A percentile compares a stretch with the other conserved stretches of the same genome.
Evolutionary conservation across 2,888 invertebrate species (phyloP).

Genomic region (Gibbula magus): DNA sequence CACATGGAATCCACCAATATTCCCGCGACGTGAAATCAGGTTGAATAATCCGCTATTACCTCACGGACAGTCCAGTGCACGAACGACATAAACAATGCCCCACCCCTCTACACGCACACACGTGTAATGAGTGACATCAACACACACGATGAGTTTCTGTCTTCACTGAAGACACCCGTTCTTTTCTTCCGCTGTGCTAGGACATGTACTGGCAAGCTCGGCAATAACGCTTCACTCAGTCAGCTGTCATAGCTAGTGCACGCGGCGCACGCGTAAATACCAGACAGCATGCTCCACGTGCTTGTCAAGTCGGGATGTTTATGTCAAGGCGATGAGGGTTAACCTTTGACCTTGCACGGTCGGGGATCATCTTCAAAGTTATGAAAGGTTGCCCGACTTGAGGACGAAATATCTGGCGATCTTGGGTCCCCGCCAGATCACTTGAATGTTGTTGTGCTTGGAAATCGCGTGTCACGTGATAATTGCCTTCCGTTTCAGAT

Average conservation of each 20-base stretch:
- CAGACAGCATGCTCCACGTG: conserved; percentile 4
- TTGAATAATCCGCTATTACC: no score
- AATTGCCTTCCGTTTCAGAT: not conserved
- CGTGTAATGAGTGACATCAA: no score
- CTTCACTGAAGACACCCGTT: no score
- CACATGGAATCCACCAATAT: not conserved
- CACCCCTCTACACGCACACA: no score
- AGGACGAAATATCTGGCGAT: not conserved
- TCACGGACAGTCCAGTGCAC: no score
- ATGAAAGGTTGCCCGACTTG: not conserved
- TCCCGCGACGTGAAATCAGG: not conserved
- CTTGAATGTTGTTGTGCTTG: conserved; percentile 26
- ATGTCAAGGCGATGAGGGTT: not conserved
- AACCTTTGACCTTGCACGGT: not conserved
- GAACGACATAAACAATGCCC: no score
- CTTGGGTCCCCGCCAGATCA: conserved; percentile 20
- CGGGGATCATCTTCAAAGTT: no score
- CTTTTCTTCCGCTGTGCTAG: not conserved
- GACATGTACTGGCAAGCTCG: conserved; percentile 10
- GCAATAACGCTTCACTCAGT: not conserved
- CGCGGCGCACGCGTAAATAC: not conserved
- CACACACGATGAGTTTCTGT: no score
- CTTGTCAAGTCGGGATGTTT: not conserved
- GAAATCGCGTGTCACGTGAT: conserved; percentile 23
- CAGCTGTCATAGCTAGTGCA: conserved; percentile 9